Percentiles rank a stretch among this genome's conserved stretches.
phyloP scores from a whole-genome alignment of 2,888 invertebrate genomes.

The Tricholauxania praeusta region DNA sequence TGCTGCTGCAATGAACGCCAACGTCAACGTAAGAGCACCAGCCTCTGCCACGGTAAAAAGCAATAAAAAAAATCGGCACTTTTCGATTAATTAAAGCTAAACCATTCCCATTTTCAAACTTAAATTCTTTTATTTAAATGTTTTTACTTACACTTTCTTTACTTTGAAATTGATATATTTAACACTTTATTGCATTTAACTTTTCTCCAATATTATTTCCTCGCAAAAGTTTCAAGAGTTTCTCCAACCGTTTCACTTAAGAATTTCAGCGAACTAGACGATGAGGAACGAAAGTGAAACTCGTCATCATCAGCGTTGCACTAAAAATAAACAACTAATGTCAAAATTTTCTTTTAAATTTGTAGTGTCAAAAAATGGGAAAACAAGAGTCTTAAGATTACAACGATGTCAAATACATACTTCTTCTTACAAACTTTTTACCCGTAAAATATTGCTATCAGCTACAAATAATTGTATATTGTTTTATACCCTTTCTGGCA shows the following conservation, averaged over 20 bases:
- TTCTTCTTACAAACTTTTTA: too few species aligned
- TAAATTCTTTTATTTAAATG: slow-evolving; percentile 11
- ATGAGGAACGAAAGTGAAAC: too few species aligned
- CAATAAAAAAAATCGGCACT: slow-evolving; percentile 33
- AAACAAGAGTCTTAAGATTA: too few species aligned
- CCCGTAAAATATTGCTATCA: too few species aligned
- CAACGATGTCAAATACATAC: too few species aligned
- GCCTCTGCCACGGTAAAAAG: slow-evolving; percentile 37
- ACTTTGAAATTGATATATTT: slow-evolving; percentile 12
- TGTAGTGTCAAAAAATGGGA: too few species aligned
- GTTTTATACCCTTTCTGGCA: too few species aligned
- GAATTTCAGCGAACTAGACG: slow-evolving; percentile 26
- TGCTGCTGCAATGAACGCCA: slow-evolving; percentile 23
- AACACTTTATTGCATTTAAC: slow-evolving; percentile 6
- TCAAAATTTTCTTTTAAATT: too few species aligned
- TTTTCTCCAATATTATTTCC: background rate
- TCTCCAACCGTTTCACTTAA: slow-evolving; percentile 15
- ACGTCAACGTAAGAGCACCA: slow-evolving; percentile 13
- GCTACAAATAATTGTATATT: too few species aligned
- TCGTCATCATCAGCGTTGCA: too few species aligned
- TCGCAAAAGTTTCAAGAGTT: slow-evolving; percentile 1
- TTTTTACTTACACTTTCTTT: slow-evolving; percentile 33
- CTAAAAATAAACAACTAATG: too few species aligned
- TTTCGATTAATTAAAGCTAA: background rate
- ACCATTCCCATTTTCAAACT: background rate